Evolutionary conservation across 2,113 vertebrate species (phyloP).

Genomic region (Acrocephalus kingi): DNA sequence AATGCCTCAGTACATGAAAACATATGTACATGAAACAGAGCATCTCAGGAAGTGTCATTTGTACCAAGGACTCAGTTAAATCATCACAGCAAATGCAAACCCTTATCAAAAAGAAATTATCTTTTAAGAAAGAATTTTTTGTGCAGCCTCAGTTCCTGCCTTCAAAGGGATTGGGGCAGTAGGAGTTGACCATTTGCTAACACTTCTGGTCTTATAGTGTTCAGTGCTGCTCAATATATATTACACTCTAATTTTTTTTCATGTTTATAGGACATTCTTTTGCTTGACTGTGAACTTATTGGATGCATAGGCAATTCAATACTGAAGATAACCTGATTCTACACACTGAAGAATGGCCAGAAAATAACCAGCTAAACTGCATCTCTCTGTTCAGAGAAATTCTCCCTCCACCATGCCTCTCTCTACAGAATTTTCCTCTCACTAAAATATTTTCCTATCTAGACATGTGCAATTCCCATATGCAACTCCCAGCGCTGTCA

Average conservation of each 20-base stretch:
- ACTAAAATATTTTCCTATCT: slow-evolving; percentile 27
- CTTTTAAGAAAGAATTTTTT: background rate
- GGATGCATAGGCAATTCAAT: background rate
- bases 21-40: background rate
- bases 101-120: background rate
- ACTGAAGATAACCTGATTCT: background rate
- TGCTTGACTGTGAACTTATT: background rate
- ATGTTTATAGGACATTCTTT: background rate
- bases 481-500: slow-evolving; percentile 35
- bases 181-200: background rate
- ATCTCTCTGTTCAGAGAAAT: background rate
- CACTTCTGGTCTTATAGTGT: background rate
- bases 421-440: slow-evolving; percentile 7
- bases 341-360: background rate
- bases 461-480: slow-evolving; percentile 30
- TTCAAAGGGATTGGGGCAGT: background rate
- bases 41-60: background rate
- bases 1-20: background rate
- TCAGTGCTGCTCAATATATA: background rate
- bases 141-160: background rate
- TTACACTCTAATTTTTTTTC: background rate
- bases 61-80: background rate
- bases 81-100: fast-evolving
- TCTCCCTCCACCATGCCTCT: background rate
- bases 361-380: background rate